phyloP scores from a whole-genome alignment of 37 sponge, comb jelly and placozoan species.

The Mnemiopsis leidyi region DNA sequence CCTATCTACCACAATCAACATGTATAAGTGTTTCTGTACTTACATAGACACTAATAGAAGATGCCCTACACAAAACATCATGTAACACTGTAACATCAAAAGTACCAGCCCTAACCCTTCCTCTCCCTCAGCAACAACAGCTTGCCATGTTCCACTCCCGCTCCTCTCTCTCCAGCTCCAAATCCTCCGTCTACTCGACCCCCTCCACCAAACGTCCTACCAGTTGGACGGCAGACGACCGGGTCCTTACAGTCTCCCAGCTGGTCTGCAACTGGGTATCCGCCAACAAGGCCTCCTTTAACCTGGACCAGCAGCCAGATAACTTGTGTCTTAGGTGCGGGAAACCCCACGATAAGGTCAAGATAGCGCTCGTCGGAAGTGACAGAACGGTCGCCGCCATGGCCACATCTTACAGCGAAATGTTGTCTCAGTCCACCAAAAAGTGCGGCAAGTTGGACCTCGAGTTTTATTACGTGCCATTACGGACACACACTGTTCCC shows the following conservation, averaged over 20 bases:
- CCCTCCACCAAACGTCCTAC: constrained; percentile 37
- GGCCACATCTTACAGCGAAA: constrained; percentile 65
- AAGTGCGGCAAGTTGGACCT: constrained; percentile 59
- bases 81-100: too few relatives aligned
- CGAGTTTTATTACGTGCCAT: constrained; percentile 43
- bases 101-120: too few relatives aligned
- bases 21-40: too few relatives aligned
- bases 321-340: constrained; percentile 60
- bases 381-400: constrained; percentile 60
- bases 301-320: neutral
- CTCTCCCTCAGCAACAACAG: neutral
- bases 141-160: constrained; percentile 28
- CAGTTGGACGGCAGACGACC: neutral
- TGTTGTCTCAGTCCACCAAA: constrained; percentile 63
- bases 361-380: constrained; percentile 22
- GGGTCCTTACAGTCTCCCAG: constrained; percentile 43
- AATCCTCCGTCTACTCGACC: constrained; percentile 44
- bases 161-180: constrained; percentile 29
- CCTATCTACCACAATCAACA: too few relatives aligned
- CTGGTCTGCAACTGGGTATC: constrained; percentile 43
- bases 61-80: too few relatives aligned
- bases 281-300: constrained; percentile 54
- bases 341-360: constrained; percentile 50
- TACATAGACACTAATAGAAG: too few relatives aligned
- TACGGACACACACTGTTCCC: constrained; percentile 47